Base-by-base conservation (phyloP, 2,888 invertebrate genomes). In the Harpalus rufipes region DNA sequence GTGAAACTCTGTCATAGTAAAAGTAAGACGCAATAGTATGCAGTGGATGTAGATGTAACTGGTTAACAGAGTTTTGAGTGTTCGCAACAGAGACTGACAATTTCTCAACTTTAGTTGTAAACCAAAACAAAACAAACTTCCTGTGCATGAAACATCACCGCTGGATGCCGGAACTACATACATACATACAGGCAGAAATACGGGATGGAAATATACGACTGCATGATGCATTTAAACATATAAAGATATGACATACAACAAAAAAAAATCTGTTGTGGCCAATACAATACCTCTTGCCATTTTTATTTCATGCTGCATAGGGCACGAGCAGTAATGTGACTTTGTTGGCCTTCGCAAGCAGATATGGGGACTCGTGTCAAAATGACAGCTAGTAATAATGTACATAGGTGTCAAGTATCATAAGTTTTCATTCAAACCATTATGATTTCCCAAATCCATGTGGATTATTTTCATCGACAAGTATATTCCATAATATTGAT, bases 71-170 rank as follows among this genome's bases (percentile, higher is more conserved):
- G 44, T 51, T 51, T 51, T 51, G 44, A 51, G 44, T 51, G 44
- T 51, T 51, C 10, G 44, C 8, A 51, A 51, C 78, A 78, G 25
- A 56, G 25, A 58, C 78, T 78, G 78, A 78, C 78, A 78, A 78
- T 78, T 78, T 78, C 72, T 74, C 58, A 78, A 78, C 78, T 78
- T 78, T 78, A 78, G 78, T 32, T 78, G 59, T 78, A 78, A 78
- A 78, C 78, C 58, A 78, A 78, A 78, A 78, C 78, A 78, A 59
- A 78, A 78, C 78, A 78, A 78, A 74, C 72, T 44, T 74, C 44
- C 44, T 74, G 8, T 74, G 44, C 72, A 74, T 74, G 72, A 74
- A 74, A 74, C 72, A 74, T 74, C 72, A 74, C 72, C 72, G 72
- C 44, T 44, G 72, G 14, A 74, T n/a, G 18, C 44, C n/a, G 72